These are phyloP conservation scores for Sorex fumeus DNA, from an alignment of 2,113 vertebrate genomes.

Conservation along the genomic window DNA sequence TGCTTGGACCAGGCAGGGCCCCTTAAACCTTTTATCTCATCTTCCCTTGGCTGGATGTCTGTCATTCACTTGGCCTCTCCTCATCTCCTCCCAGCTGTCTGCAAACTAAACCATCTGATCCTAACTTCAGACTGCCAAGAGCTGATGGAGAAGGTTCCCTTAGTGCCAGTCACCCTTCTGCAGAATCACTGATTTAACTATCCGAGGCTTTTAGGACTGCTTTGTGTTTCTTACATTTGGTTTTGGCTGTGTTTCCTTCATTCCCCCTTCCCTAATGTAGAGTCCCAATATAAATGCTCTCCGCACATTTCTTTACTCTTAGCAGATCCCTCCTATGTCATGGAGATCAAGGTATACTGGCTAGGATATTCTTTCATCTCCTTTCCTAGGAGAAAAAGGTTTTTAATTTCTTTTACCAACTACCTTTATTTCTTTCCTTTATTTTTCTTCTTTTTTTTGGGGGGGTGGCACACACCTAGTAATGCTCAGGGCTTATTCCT, in stretches of 20 bases:
- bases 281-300: too few species aligned
- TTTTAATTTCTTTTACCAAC: too few species aligned
- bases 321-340: too few species aligned
- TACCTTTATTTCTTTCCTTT: too few species aligned
- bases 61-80: neutral
- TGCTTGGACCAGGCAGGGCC: neutral
- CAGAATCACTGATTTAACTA: neutral
- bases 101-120: slow-evolving; percentile 4
- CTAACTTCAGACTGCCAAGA: neutral
- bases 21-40: neutral
- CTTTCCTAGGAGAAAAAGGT: too few species aligned
- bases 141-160: neutral
- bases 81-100: slow-evolving; percentile 31
- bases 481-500: too few species aligned
- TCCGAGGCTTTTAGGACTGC: neutral
- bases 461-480: too few species aligned
- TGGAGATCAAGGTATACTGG: too few species aligned
- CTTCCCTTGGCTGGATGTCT: neutral
- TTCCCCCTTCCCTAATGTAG: neutral
- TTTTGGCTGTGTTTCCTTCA: neutral
- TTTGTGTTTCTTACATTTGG: neutral
- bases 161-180: neutral
- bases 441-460: too few species aligned
- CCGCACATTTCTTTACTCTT: too few species aligned
- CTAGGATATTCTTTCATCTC: too few species aligned